A percentile compares a stretch with the other conserved stretches of the same genome.
phyloP scores from a whole-genome alignment of 2,113 vertebrate species.

The Pogona vitticeps region DNA sequence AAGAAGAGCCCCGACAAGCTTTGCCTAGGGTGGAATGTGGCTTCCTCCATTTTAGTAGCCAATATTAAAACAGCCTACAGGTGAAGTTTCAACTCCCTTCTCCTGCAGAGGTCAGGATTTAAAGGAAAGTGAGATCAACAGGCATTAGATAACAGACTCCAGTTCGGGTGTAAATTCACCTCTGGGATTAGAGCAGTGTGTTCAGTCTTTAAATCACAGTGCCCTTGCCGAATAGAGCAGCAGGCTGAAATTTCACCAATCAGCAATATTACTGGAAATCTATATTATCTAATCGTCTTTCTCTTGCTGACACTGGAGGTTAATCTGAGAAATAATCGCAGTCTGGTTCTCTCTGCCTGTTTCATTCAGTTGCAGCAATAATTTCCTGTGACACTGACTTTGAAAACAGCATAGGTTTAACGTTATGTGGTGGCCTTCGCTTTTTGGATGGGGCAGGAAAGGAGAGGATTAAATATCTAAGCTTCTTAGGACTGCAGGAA shows the following conservation, averaged over 20 bases:
- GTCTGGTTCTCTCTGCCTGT: neutral
- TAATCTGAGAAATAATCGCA: slow-evolving; percentile 27
- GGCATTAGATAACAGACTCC: neutral
- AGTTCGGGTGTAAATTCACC: slow-evolving; percentile 4
- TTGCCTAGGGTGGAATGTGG: no score
- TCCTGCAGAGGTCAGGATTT: neutral
- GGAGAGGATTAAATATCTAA: slow-evolving; percentile 32
- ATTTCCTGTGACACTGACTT: slow-evolving; percentile 22
- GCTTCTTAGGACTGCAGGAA: neutral
- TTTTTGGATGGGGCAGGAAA: neutral
- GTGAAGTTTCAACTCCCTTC: neutral
- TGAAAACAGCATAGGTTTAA: slow-evolving; percentile 27
- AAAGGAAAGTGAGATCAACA: slow-evolving; percentile 7
- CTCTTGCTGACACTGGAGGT: neutral
- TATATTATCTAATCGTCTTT: neutral
- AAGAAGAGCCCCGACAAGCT: no score
- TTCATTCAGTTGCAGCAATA: slow-evolving; percentile 13
- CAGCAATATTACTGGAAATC: slow-evolving; percentile 11
- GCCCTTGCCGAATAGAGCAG: slow-evolving; percentile 14
- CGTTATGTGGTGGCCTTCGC: slow-evolving; percentile 9
- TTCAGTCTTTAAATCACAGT: slow-evolving; percentile 4
- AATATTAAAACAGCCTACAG: neutral
- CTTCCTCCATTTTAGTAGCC: slow-evolving; percentile 10
- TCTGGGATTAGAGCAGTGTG: slow-evolving; percentile 20
- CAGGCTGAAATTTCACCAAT: neutral